These are phyloP conservation scores for Neolamprologus fasciatus DNA, from an alignment of 2,113 vertebrate species.

Conservation along the genomic window DNA sequence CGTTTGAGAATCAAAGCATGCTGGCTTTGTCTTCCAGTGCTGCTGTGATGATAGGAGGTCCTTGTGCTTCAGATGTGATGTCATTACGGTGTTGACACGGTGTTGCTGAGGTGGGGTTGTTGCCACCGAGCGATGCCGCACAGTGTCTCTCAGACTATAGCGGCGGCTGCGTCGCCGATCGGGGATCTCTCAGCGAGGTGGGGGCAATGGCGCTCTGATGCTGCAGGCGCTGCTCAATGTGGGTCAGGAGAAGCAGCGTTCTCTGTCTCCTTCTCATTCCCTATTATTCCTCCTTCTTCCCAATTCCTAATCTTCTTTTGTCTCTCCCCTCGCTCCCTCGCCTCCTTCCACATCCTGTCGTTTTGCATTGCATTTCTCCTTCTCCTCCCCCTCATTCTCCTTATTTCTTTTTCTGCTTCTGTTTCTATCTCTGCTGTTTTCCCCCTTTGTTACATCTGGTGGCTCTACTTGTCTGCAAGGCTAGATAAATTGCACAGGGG, in stretches of 20 bases:
- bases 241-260: slow-evolving; percentile 69
- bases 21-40: slow-evolving; percentile 19
- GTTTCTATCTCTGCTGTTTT: not conserved
- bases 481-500: not conserved
- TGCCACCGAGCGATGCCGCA: slow-evolving; percentile 47
- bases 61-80: slow-evolving; percentile 50
- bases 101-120: slow-evolving; percentile 61
- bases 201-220: slow-evolving; percentile 58
- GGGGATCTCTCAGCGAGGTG: slow-evolving; percentile 44
- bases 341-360: slow-evolving; percentile 9
- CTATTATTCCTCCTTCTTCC: slow-evolving; percentile 11
- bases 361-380: slow-evolving; percentile 3
- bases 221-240: slow-evolving; percentile 71
- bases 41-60: slow-evolving; percentile 16
- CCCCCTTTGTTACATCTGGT: slow-evolving; percentile 51
- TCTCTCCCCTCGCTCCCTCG: not conserved
- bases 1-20: not conserved
- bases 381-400: not conserved
- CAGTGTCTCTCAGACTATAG: slow-evolving; percentile 41
- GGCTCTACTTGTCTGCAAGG: slow-evolving; percentile 7
- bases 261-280: slow-evolving; percentile 41
- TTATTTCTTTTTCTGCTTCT: slow-evolving; percentile 7
- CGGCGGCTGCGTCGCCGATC: slow-evolving; percentile 27
- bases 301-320: slow-evolving; percentile 19
- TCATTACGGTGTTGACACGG: slow-evolving; percentile 51